phyloP scores from a whole-genome alignment of 1,140 invertebrate species.

The Pseudomyrmex pallidus region DNA sequence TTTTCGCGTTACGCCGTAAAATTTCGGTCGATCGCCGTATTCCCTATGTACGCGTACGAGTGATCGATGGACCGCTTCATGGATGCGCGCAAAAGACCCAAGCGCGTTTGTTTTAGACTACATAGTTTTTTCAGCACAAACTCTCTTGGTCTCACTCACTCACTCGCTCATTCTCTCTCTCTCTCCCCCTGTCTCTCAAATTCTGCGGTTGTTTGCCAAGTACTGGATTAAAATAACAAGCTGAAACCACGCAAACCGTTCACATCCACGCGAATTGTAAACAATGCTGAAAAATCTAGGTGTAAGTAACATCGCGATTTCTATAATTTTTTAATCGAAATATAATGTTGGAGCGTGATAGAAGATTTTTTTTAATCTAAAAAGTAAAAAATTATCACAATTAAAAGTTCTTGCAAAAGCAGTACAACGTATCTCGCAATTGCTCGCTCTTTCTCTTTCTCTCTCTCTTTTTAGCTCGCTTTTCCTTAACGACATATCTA shows the following conservation, averaged over 20 bases:
- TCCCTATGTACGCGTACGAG: conserved; percentile 54
- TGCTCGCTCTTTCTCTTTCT: too few species aligned
- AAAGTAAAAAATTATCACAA: conserved; percentile 2
- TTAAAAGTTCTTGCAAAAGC: background rate
- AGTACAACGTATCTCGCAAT: background rate
- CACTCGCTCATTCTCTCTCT: background rate
- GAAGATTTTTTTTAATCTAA: too few species aligned
- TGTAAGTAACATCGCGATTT: conserved; percentile 42
- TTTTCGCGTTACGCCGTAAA: conserved; percentile 76
- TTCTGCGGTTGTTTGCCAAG: conserved; percentile 59
- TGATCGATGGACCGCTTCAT: conserved; percentile 68
- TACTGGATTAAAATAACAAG: conserved; percentile 62
- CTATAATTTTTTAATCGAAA: conserved; percentile 20
- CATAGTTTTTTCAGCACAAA: conserved; percentile 42
- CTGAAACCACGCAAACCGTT: conserved; percentile 59
- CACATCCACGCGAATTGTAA: conserved; percentile 55
- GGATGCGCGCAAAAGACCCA: conserved; percentile 36
- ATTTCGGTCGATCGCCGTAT: conserved; percentile 70
- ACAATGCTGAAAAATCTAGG: conserved; percentile 56
- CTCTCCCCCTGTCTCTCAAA: conserved; percentile 13
- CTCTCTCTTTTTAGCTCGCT: too few species aligned
- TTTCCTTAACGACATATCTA: background rate
- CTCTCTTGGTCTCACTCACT: background rate
- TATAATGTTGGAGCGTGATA: background rate
- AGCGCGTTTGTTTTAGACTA: conserved; percentile 64